Conservation (phyloP, 1,140 invertebrate species). For the Myzus persicae region DNA sequence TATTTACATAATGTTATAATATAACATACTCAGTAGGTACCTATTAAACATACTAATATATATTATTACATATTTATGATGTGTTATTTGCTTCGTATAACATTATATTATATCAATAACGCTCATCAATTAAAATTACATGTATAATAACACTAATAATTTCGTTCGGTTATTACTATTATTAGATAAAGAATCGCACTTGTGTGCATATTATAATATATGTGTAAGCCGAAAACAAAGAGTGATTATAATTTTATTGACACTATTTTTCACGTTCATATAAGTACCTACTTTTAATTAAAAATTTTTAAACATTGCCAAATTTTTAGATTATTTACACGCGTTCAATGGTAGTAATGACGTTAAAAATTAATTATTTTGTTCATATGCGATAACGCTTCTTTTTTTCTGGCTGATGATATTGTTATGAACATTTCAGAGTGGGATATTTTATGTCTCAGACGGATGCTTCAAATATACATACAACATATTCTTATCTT, state of each 20-base stretch:
- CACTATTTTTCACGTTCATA: not conserved
- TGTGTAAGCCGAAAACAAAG: not conserved
- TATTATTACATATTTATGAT: not conserved
- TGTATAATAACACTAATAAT: not conserved
- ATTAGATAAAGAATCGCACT: not conserved
- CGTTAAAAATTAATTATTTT: conserved; percentile 11
- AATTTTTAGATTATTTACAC: conserved; percentile 25
- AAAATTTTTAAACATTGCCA: not conserved
- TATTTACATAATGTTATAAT: not conserved
- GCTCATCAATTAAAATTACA: not conserved
- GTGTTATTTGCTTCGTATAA: not conserved
- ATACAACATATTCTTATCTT: not conserved
- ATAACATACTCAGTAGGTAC: too few relatives aligned
- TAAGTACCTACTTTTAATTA: not conserved
- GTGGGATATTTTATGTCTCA: not conserved
- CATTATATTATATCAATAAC: not conserved
- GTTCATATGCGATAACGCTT: not conserved
- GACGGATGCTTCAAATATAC: not conserved
- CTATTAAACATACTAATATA: not conserved
- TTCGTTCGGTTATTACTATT: not conserved
- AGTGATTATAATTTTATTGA: not conserved
- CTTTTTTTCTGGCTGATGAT: not conserved
- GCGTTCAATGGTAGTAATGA: not conserved
- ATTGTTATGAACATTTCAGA: conserved; percentile 1
- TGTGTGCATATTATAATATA: not conserved